Evolutionary conservation across 2,888 invertebrate genomes (phyloP).

Genomic region (Dicycla oo): DNA sequence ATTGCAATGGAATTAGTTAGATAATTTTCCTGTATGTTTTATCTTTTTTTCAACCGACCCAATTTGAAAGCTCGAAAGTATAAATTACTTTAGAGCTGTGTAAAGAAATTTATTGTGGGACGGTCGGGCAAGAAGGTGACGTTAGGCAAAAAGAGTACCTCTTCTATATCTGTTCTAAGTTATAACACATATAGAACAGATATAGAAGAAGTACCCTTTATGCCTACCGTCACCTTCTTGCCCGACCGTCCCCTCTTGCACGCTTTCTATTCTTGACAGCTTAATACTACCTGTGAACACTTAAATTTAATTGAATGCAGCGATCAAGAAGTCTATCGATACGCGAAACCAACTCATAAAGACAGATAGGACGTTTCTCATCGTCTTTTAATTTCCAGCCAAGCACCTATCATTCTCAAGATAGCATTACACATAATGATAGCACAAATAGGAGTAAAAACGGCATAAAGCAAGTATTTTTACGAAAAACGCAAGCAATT

Average conservation of each 20-base stretch:
- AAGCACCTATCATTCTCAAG: conserved; percentile 13
- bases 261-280: no score
- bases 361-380: not conserved
- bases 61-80: not conserved
- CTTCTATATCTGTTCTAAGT: no score
- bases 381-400: conserved; percentile 10
- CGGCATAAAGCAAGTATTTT: conserved; percentile 33
- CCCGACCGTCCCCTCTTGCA: no score
- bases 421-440: conserved; percentile 29
- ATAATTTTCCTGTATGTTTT: not conserved
- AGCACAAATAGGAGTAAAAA: conserved; percentile 36
- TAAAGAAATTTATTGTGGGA: no score
- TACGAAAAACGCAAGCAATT: conserved; percentile 44
- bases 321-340: not conserved
- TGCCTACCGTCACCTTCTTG: no score
- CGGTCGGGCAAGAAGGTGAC: no score
- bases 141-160: no score
- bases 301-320: not conserved
- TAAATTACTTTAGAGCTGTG: no score
- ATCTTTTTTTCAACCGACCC: not conserved
- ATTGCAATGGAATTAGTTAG: not conserved
- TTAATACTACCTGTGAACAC: not conserved
- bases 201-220: no score
- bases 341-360: not conserved
- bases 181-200: no score